phyloP scores from a whole-genome alignment of 2,797 vertebrate species.

The Alosa sapidissima region DNA sequence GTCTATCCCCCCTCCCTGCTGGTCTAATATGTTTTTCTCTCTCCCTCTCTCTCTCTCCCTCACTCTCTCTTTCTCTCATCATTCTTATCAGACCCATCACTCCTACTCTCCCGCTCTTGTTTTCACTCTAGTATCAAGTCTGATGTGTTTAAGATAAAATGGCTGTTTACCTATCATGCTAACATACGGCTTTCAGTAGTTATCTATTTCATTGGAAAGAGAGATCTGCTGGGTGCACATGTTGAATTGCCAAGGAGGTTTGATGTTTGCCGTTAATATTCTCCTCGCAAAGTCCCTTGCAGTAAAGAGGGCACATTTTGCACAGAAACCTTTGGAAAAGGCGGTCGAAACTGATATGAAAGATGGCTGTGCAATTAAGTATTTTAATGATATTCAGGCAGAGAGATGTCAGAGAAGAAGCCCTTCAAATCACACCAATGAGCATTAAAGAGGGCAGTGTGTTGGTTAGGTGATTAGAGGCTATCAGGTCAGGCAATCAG shows the following conservation, averaged over 20 bases:
- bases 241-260: conserved; percentile 2
- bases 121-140: not conserved
- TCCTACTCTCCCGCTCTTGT: not conserved
- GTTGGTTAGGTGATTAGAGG: not conserved
- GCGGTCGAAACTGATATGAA: not conserved
- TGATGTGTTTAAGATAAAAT: conserved; percentile 17
- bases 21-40: not conserved
- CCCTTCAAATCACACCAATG: not conserved
- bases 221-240: not conserved
- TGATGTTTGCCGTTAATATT: not conserved
- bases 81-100: not conserved
- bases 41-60: not conserved
- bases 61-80: not conserved
- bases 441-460: conserved; percentile 1
- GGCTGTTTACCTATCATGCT: not conserved
- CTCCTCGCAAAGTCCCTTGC: not conserved
- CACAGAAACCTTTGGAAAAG: not conserved
- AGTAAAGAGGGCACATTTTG: not conserved
- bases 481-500: not conserved
- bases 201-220: not conserved
- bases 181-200: not conserved
- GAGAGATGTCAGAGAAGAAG: not conserved
- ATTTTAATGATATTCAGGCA: not conserved
- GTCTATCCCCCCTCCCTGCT: not conserved
- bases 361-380: conserved; percentile 2